These are phyloP conservation scores for Octonoba sinensis DNA, from an alignment of 2,888 invertebrate genomes.

Conservation along the genomic window DNA sequence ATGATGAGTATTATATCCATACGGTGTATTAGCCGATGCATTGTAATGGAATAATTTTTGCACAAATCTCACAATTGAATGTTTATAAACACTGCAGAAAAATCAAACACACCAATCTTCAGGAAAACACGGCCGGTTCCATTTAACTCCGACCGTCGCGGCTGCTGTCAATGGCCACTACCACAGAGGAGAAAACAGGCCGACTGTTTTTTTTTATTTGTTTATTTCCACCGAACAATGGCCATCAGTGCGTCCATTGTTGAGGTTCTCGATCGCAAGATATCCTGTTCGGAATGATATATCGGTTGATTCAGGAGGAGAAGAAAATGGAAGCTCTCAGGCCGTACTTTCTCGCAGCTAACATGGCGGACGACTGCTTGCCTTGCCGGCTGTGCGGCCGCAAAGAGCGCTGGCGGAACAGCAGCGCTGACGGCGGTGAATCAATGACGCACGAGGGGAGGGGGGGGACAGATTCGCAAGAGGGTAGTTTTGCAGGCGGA, in stretches of 20 bases:
- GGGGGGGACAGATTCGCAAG: too few species aligned
- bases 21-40: too few species aligned
- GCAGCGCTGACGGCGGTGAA: conserved; percentile 28
- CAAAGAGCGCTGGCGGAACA: conserved; percentile 29
- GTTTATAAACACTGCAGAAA: background rate
- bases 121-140: too few species aligned
- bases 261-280: background rate
- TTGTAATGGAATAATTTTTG: too few species aligned
- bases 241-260: conserved; percentile 14
- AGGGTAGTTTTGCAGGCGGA: too few species aligned
- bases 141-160: background rate
- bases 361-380: conserved; percentile 54
- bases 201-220: conserved; percentile 8
- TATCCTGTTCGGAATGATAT: conserved; percentile 19
- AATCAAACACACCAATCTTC: too few species aligned
- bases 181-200: conserved; percentile 8
- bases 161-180: conserved; percentile 21
- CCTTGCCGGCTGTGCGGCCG: conserved; percentile 21
- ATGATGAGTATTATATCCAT: too few species aligned
- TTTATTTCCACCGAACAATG: conserved; percentile 20
- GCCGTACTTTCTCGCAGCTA: conserved; percentile 9
- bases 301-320: conserved; percentile 4
- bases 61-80: too few species aligned
- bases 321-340: background rate
- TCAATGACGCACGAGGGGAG: too few species aligned